phyloP scores from a whole-genome alignment of 92 coral and sea anemone species.

The Pocillopora meandrina region DNA sequence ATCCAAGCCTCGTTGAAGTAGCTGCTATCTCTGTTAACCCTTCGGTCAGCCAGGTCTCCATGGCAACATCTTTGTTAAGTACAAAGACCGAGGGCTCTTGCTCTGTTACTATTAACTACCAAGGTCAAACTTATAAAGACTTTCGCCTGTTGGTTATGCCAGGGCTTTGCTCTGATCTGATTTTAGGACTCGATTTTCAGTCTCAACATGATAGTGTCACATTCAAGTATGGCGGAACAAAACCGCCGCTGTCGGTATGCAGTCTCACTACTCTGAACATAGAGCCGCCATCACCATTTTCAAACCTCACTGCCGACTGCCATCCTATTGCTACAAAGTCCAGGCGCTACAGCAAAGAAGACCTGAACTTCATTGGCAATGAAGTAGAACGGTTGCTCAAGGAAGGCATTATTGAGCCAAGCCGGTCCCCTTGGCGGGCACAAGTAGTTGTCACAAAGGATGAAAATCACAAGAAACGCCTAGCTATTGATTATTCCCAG shows the following conservation, averaged over 20 bases:
- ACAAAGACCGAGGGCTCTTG: constrained; percentile 42
- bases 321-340: constrained; percentile 57
- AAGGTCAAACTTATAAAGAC: constrained; percentile 30
- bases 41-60: constrained; percentile 41
- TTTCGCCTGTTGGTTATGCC: constrained; percentile 50
- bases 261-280: constrained; percentile 47
- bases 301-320: constrained; percentile 62
- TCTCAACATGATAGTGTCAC: no score
- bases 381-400: constrained; percentile 49
- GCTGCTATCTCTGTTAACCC: constrained; percentile 45
- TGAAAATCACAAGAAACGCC: constrained; percentile 59
- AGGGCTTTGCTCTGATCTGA: constrained; percentile 6
- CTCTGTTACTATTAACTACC: constrained; percentile 26
- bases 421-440: constrained; percentile 37
- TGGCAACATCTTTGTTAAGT: constrained; percentile 55
- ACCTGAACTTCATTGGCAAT: constrained; percentile 41
- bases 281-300: constrained; percentile 58
- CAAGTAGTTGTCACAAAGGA: constrained; percentile 38
- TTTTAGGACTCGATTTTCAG: constrained; percentile 56
- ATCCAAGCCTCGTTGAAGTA: constrained; percentile 52
- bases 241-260: constrained; percentile 33
- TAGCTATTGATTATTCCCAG: constrained; percentile 69
- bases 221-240: constrained; percentile 18
- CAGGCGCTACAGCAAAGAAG: constrained; percentile 57
- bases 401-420: constrained; percentile 67